phyloP scores from a whole-genome alignment of 1,140 invertebrate genomes.

The Solen grandis region DNA sequence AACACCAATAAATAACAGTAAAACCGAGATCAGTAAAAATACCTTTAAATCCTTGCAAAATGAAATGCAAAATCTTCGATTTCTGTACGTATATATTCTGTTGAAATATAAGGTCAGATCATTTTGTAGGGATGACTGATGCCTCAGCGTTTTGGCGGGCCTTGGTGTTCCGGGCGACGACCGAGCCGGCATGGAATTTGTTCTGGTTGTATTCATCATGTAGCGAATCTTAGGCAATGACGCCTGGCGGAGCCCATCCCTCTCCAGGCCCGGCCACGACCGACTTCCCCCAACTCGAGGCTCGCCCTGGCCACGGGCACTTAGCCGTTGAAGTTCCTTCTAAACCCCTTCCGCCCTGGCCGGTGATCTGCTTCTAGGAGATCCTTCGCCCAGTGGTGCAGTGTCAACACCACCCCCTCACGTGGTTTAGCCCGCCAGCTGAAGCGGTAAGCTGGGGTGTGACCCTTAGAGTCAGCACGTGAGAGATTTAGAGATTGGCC shows the following conservation, averaged over 20 bases:
- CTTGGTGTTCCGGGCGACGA: not conserved
- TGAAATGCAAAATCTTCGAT: too few species aligned
- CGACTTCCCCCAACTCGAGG: not conserved
- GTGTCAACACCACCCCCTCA: conserved; percentile 49
- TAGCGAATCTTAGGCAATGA: not conserved
- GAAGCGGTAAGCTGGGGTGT: conserved; percentile 36
- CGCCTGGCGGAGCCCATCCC: not conserved
- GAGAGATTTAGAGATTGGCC: conserved; percentile 20
- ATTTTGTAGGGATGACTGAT: too few species aligned
- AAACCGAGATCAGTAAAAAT: too few species aligned
- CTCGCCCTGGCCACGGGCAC: conserved; percentile 31
- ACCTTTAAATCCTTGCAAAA: too few species aligned
- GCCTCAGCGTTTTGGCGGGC: not conserved
- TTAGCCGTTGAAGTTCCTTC: conserved; percentile 26
- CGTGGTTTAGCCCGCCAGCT: conserved; percentile 49
- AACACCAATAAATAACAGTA: too few species aligned
- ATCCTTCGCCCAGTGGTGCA: conserved; percentile 37
- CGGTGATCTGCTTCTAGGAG: conserved; percentile 2
- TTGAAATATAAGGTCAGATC: too few species aligned
- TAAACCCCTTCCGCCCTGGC: conserved; percentile 22
- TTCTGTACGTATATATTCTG: too few species aligned
- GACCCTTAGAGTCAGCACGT: conserved; percentile 33
- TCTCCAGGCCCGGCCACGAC: not conserved
- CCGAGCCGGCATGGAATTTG: not conserved
- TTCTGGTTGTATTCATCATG: not conserved